Base-by-base conservation (phyloP, 2,797 vertebrate genomes). In the Rousettus madagascariensis region DNA sequence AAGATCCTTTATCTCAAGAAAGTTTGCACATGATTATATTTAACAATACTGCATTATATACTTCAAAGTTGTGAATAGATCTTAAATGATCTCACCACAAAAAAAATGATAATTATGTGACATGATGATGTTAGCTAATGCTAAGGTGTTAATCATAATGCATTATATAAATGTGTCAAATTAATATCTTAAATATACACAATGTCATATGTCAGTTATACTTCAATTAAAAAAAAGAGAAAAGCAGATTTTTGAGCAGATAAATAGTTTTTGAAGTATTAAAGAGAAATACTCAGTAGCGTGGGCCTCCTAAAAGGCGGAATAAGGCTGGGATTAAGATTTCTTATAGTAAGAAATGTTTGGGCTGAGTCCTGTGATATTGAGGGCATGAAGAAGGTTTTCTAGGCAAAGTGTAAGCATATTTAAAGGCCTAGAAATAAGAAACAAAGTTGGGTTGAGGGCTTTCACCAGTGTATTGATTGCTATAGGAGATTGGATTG, bases 161-260 rank as follows among this genome's bases (percentile, higher is more conserved):
- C 8, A 33, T 30, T 55, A 41, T 13, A 43, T 63, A 61, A 79
- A 61, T 53, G 20, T 10, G 65, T 63, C 43, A 65, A 61, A 43
- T 43, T 8, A 53, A 80, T 3, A 69, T n/a, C 36, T 69, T 55
- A 26, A 69, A 53, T 9, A 36, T 61, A 82, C 1, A 75, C 1
- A 63, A 26, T 83, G 17, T 28, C 24, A 17, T 49, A 86, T 33
- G 5, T 43, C 61, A 55, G 30, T 53, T 63, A 46, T 72, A 38
- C 57, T n/a, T 61, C 24, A 71, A 33, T 71, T 49, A 16, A 5
- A 93, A 41, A 93, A 93, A 49, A 86, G 28, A 68, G 22, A 16
- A 71, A 88, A 12, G 5, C 22, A 63, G 10, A 74, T 51, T 90
- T 92, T 93, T 71, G 26, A 87, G 41, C 2, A 86, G 10, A 59